Conservation (phyloP, 1,140 invertebrate species). For the Lepeophtheirus salmonis region DNA sequence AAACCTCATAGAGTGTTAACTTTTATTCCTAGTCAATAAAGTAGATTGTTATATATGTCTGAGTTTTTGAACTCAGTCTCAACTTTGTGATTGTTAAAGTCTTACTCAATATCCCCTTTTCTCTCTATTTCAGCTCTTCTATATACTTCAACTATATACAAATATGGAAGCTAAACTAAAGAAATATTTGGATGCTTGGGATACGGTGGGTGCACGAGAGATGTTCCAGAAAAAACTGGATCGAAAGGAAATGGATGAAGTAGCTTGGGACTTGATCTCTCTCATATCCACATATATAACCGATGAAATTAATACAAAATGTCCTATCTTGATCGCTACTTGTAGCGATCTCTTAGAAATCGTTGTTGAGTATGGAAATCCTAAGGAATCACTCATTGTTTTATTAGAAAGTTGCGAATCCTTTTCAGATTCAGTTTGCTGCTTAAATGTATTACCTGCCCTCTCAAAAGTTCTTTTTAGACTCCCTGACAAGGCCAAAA, state of each 20-base stretch:
- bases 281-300: neutral
- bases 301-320: neutral
- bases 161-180: neutral
- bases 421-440: neutral
- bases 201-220: neutral
- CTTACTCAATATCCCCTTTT: neutral
- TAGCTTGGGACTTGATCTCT: neutral
- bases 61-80: neutral
- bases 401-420: neutral
- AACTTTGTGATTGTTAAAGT: neutral
- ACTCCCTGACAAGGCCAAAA: neutral
- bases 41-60: neutral
- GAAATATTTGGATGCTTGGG: neutral
- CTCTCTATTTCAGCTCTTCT: neutral
- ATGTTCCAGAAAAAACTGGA: neutral
- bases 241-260: neutral
- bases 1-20: too few relatives aligned
- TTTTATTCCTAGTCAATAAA: too few relatives aligned
- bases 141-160: neutral
- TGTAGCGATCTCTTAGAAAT: neutral
- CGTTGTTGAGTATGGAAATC: neutral
- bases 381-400: neutral
- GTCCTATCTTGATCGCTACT: neutral
- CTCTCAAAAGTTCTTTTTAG: neutral
- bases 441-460: neutral